A percentile compares a stretch with the other conserved stretches of the same genome.
phyloP scores from a whole-genome alignment of 2,888 invertebrate genomes.

The Cecidostiba fungosa region DNA sequence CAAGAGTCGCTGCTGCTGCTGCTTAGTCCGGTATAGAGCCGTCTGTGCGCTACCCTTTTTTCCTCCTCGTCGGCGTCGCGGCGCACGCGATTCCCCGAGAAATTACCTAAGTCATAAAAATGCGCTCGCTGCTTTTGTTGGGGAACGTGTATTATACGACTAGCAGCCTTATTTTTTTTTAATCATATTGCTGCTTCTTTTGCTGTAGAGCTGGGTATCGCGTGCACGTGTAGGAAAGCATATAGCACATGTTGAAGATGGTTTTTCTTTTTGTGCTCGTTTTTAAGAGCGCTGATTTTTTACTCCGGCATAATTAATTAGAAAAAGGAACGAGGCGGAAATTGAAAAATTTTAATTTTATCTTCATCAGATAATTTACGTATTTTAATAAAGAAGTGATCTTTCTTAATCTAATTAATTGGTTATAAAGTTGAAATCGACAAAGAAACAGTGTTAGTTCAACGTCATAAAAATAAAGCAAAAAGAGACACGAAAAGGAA shows the following conservation, averaged over 20 bases:
- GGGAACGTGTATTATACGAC: constrained; percentile 27
- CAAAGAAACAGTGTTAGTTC: too few species aligned
- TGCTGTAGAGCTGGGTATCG: not conserved
- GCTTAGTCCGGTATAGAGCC: not conserved
- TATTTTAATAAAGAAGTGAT: not conserved
- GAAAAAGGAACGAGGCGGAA: not conserved
- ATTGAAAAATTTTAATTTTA: not conserved
- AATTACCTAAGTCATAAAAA: constrained; percentile 59
- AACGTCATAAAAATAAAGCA: not conserved
- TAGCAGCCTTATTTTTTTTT: not conserved
- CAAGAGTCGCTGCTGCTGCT: not conserved
- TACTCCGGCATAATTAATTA: constrained; percentile 2
- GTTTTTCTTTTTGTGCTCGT: not conserved
- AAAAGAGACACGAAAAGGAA: not conserved
- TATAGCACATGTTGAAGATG: not conserved
- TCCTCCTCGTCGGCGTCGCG: constrained; percentile 7
- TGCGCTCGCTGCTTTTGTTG: constrained; percentile 31
- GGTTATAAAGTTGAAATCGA: too few species aligned
- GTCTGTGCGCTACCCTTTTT: not conserved
- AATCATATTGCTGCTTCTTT: not conserved
- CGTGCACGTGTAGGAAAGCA: not conserved
- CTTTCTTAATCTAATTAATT: too few species aligned
- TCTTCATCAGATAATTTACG: not conserved
- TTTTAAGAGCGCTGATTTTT: not conserved
- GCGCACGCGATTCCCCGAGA: constrained; percentile 45